These are phyloP conservation scores for Neuroterus valhalla DNA, from an alignment of 1,140 invertebrate genomes.

Conservation along the genomic window DNA sequence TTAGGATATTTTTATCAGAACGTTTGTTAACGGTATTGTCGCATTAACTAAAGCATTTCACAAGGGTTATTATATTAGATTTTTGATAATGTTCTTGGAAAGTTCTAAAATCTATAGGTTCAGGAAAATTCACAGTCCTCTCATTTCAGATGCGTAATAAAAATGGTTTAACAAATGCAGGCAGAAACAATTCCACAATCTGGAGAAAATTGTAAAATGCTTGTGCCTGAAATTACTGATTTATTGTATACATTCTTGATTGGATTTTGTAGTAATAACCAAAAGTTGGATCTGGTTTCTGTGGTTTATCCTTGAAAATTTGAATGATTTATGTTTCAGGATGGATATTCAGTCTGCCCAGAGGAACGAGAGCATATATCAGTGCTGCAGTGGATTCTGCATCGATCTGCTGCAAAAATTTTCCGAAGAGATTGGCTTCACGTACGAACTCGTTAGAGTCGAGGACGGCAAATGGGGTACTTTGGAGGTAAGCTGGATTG, in stretches of 20 bases:
- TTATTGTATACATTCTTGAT: neutral
- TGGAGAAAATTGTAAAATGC: too few species aligned
- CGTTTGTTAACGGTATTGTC: too few species aligned
- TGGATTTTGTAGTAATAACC: neutral
- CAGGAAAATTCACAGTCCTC: too few species aligned
- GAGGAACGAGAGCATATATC: constrained; percentile 88
- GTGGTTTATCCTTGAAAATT: neutral
- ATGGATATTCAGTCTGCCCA: constrained; percentile 85
- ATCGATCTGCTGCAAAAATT: constrained; percentile 95
- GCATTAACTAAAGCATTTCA: too few species aligned
- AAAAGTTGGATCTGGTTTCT: neutral
- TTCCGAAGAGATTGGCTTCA: constrained; percentile 95
- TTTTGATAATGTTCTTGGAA: too few species aligned
- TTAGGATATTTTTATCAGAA: too few species aligned
- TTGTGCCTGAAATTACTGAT: too few species aligned
- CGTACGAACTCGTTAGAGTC: constrained; percentile 94
- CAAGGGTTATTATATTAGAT: too few species aligned
- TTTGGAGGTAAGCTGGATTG: constrained; percentile 77
- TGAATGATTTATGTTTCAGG: constrained; percentile 73
- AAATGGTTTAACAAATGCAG: too few species aligned
- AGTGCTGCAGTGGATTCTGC: constrained; percentile 98
- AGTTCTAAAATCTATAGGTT: too few species aligned
- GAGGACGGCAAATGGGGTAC: constrained; percentile 97
- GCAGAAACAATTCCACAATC: too few species aligned
- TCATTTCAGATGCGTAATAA: too few species aligned